Base-by-base conservation (phyloP, 1,140 invertebrate species). In the Papilio glaucus region DNA sequence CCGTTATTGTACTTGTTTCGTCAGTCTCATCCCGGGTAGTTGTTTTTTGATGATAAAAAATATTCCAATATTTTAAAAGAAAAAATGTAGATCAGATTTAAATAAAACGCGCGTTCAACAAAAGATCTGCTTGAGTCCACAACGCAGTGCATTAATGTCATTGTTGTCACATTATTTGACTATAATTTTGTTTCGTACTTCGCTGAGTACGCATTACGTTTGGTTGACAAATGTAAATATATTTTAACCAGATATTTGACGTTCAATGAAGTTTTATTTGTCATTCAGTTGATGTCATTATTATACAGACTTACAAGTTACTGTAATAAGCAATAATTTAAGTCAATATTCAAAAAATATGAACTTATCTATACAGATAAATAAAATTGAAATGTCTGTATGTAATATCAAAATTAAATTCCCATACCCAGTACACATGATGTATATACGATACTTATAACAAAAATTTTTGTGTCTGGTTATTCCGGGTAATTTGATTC, bases 111-210 rank as follows among this genome's bases (percentile, higher is more conserved):
- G 24, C n/a, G 10, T 26, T 10, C 21, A 57, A 57, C 10, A 24
- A 57, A 57, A 24, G 24, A 57, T 9, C 10, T 5, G 10, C 49
- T 57, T 24, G 9, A 12, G 24, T 57, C 1, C 21, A 57, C 21
- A 57, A 12, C 24, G 18, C 49, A 57, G 21, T 57, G 21, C 4
- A 24, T 57, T 57, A 24, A 18, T 13, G 21, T 57, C 49, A 21
- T 41, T 24, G 49, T 24, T 53, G 18, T 24, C 49, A 57, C 49
- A 57, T 57, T 57, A 57, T 57, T 57, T 57, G 49, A 7, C 21
- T 57, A 57, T 57, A 57, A 57, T 57, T 57, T 57, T 57, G 49
- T 57, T 57, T 57, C 21, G 21, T 26, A 57, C 24, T 57, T 57
- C 49, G 49, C 21, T 24, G 49, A 57, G 49, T 57, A 57, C 49